Conservation (phyloP, 2,888 invertebrate species). For the Plagodis dolabraria region DNA sequence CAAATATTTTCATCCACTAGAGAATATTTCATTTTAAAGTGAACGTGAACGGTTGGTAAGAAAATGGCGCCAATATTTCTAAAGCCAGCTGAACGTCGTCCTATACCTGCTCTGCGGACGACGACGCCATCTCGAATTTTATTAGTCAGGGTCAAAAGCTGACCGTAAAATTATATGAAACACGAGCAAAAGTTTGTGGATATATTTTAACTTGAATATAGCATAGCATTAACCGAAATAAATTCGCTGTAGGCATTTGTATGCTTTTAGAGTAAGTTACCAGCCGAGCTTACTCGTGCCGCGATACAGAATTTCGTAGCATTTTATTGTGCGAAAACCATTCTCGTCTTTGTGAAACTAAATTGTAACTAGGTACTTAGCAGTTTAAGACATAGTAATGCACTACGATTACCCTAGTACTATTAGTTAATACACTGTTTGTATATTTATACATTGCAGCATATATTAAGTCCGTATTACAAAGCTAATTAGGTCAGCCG, state of each 20-base stretch:
- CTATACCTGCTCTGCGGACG: slow-evolving; percentile 21
- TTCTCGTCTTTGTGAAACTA: no score
- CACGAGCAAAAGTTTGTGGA: slow-evolving; percentile 26
- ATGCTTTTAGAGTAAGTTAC: no score
- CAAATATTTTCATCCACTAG: background rate
- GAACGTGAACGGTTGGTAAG: slow-evolving; percentile 14
- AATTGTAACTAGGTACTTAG: no score
- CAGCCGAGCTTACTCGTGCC: no score
- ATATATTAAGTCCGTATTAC: no score
- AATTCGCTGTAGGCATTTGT: background rate
- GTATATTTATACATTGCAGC: no score
- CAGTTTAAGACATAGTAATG: no score
- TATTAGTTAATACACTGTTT: no score
- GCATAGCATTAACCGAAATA: background rate
- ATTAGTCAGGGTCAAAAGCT: slow-evolving; percentile 35
- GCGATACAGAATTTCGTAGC: no score
- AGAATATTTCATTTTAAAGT: slow-evolving; percentile 22
- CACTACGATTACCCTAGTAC: no score
- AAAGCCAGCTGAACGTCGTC: slow-evolving; percentile 20
- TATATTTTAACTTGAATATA: slow-evolving; percentile 22
- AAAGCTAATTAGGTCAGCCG: no score
- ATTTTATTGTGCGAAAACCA: no score
- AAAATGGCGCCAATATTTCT: slow-evolving; percentile 29
- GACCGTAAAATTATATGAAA: slow-evolving; percentile 35
- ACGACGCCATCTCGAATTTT: slow-evolving; percentile 29